Percentiles rank a stretch among this genome's conserved stretches.
Conservation (phyloP, 2,888 invertebrate species). For the Vannuccia rotundouncinata region DNA sequence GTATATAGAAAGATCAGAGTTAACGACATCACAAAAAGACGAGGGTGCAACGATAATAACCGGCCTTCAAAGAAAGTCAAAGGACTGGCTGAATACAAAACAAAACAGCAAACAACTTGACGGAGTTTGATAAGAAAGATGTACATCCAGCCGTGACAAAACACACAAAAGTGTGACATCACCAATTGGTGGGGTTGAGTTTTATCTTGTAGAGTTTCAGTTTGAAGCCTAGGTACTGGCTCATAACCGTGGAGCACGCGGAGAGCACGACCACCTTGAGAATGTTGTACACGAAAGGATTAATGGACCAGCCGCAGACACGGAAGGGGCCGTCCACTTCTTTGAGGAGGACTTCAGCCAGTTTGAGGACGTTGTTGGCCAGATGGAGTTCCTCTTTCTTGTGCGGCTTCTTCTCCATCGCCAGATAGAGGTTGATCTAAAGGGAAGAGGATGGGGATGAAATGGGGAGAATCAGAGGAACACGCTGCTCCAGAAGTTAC, state of each 20-base stretch:
- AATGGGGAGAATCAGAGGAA: background rate
- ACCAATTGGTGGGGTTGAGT: conserved; percentile 45
- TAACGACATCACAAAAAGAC: no score
- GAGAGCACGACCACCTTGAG: conserved; percentile 89
- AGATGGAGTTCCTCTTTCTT: conserved; percentile 90
- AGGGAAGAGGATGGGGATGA: conserved; percentile 41
- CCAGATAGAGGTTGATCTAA: conserved; percentile 66
- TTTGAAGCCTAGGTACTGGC: conserved; percentile 90
- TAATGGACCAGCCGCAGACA: conserved; percentile 87
- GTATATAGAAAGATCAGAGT: no score
- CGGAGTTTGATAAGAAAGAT: no score
- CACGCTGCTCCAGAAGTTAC: conserved; percentile 64
- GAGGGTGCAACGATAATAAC: no score
- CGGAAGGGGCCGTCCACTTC: conserved; percentile 93
- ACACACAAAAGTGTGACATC: no score
- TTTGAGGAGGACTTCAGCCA: conserved; percentile 88
- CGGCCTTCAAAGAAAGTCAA: no score
- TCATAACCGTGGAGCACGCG: conserved; percentile 88
- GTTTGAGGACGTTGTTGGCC: conserved; percentile 86
- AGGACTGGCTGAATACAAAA: no score
- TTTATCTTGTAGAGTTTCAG: conserved; percentile 92
- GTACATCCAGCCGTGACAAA: no score
- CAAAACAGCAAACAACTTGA: no score
- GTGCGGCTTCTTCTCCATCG: conserved; percentile 91
- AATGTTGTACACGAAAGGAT: conserved; percentile 87